Percentiles rank a stretch among this genome's conserved stretches.
Evolutionary conservation across 2,888 invertebrate genomes (phyloP).

Genomic region (Plebejus melissa): DNA sequence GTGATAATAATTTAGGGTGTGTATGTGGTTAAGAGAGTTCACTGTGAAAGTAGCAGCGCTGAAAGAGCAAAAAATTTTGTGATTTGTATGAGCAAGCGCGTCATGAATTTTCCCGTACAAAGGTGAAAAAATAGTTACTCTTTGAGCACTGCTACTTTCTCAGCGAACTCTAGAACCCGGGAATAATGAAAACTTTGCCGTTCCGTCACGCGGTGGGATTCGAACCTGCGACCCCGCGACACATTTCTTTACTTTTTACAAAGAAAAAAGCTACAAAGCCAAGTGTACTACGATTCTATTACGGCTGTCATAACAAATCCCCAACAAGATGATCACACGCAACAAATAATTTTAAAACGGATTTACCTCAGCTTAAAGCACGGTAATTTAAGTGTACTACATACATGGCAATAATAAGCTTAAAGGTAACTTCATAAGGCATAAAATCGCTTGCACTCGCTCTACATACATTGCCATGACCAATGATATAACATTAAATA

Average conservation of each 20-base stretch:
- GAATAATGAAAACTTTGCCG: too few relatives aligned
- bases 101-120: too few relatives aligned
- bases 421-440: neutral
- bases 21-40: too few relatives aligned
- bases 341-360: slow-evolving; percentile 23
- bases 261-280: neutral
- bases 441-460: slow-evolving; percentile 15
- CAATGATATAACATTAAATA: slow-evolving; percentile 22
- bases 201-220: too few relatives aligned
- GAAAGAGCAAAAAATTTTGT: too few relatives aligned
- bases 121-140: too few relatives aligned
- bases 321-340: slow-evolving; percentile 2
- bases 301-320: neutral
- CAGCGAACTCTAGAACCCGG: too few relatives aligned
- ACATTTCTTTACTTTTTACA: neutral
- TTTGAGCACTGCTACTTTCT: too few relatives aligned
- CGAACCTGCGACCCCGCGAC: neutral
- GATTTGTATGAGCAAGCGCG: too few relatives aligned
- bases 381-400: slow-evolving; percentile 5
- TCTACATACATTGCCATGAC: slow-evolving; percentile 13
- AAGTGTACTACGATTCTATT: neutral
- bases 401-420: neutral
- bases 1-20: too few relatives aligned
- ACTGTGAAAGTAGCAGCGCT: too few relatives aligned
- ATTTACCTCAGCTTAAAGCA: slow-evolving; percentile 22